phyloP scores from a whole-genome alignment of 2,797 vertebrate genomes.

The Hephaestus fuliginosus region DNA sequence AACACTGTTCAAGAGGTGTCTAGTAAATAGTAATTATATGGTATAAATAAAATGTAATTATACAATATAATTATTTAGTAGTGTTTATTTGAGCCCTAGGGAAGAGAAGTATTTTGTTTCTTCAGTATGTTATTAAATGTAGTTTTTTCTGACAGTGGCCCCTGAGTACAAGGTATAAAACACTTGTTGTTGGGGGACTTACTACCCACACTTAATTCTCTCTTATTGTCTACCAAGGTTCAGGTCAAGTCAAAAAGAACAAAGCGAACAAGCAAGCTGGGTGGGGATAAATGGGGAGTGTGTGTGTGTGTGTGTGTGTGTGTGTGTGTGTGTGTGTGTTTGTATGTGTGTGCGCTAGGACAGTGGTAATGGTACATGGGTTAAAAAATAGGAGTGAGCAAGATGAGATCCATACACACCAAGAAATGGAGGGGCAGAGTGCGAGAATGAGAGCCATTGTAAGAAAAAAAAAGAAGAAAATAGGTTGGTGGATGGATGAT shows the following conservation, averaged over 20 bases:
- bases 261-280: neutral
- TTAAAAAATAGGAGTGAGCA: conserved; percentile 21
- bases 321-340: conserved; percentile 18
- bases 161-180: neutral
- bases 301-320: conserved; percentile 14
- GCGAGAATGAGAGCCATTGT: conserved; percentile 49
- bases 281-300: neutral
- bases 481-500: conserved; percentile 46
- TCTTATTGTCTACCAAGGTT: conserved; percentile 40
- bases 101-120: neutral
- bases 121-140: neutral
- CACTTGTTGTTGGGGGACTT: conserved; percentile 12
- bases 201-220: conserved; percentile 21
- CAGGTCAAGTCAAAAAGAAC: conserved; percentile 47
- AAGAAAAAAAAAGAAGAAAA: conserved; percentile 6
- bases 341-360: neutral
- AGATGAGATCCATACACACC: conserved; percentile 48
- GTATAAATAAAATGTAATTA: too few species aligned
- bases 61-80: too few species aligned
- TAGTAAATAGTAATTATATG: neutral
- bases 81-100: neutral
- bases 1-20: neutral
- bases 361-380: neutral
- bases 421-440: conserved; percentile 38
- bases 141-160: neutral